A percentile compares a stretch with the other conserved stretches of the same genome.
These are phyloP conservation scores for Tolmerus cingulatus DNA, from an alignment of 2,888 invertebrate genomes.

Conservation along the genomic window DNA sequence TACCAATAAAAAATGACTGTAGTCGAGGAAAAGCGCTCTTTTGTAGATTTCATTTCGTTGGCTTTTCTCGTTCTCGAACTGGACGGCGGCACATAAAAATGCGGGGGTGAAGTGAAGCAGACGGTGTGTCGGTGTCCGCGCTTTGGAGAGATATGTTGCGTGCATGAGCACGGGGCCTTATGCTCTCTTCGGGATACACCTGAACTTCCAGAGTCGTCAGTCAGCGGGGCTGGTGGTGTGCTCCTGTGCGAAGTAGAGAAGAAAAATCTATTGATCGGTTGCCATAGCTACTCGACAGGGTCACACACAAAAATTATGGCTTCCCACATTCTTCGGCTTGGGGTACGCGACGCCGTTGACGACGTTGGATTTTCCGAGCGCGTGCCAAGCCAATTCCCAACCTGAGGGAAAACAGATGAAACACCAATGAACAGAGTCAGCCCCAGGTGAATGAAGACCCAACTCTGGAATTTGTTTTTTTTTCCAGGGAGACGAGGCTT, in stretches of 20 bases:
- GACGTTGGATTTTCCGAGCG: neutral
- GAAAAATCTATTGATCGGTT: conserved; percentile 50
- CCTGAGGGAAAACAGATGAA: neutral
- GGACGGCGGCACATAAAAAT: neutral
- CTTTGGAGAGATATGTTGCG: conserved; percentile 26
- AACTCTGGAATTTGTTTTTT: neutral
- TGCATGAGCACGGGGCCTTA: neutral
- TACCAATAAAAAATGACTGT: neutral
- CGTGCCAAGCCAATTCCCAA: neutral
- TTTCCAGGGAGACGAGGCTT: neutral
- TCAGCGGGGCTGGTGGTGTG: neutral
- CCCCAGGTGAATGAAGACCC: neutral
- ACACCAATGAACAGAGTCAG: neutral
- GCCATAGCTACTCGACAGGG: conserved; percentile 48
- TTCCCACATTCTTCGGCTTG: conserved; percentile 17
- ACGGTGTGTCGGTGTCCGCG: neutral
- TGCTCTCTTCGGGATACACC: conserved; percentile 32
- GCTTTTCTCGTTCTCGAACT: neutral
- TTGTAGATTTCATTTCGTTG: neutral
- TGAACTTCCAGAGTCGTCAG: neutral
- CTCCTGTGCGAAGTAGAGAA: neutral
- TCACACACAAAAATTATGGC: conserved; percentile 48
- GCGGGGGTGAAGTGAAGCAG: neutral
- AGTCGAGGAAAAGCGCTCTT: neutral
- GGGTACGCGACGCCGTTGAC: neutral